phyloP scores from a whole-genome alignment of 2,888 invertebrate genomes.

The Euplexia lucipara region DNA sequence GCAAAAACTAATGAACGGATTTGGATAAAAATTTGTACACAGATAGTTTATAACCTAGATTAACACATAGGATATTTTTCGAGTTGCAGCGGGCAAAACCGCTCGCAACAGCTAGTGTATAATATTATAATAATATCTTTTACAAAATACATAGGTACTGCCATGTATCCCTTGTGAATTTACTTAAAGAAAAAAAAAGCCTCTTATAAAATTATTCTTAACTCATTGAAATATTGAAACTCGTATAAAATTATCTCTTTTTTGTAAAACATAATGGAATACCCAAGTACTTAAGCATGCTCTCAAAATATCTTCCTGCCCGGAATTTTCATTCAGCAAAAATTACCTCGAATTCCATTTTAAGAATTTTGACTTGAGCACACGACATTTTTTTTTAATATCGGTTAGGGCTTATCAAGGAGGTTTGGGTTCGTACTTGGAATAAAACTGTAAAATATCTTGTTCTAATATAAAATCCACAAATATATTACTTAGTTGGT shows the following conservation, averaged over 20 bases:
- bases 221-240: slow-evolving; percentile 22
- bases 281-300: neutral
- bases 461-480: slow-evolving; percentile 47
- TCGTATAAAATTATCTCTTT: slow-evolving; percentile 2
- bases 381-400: slow-evolving; percentile 27
- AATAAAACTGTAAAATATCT: slow-evolving; percentile 36
- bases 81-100: no score
- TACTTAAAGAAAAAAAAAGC: neutral
- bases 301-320: slow-evolving; percentile 12
- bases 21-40: no score
- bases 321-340: slow-evolving; percentile 20
- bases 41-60: no score
- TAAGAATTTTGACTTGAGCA: neutral
- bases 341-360: slow-evolving; percentile 18
- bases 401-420: neutral
- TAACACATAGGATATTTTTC: no score
- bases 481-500: slow-evolving; percentile 36
- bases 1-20: no score
- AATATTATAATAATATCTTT: neutral
- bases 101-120: no score
- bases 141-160: neutral
- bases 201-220: neutral
- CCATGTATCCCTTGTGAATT: neutral
- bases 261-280: slow-evolving; percentile 18
- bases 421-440: slow-evolving; percentile 8